Conservation (phyloP, 1,140 invertebrate species). For the Dolichoris vasculosae region DNA sequence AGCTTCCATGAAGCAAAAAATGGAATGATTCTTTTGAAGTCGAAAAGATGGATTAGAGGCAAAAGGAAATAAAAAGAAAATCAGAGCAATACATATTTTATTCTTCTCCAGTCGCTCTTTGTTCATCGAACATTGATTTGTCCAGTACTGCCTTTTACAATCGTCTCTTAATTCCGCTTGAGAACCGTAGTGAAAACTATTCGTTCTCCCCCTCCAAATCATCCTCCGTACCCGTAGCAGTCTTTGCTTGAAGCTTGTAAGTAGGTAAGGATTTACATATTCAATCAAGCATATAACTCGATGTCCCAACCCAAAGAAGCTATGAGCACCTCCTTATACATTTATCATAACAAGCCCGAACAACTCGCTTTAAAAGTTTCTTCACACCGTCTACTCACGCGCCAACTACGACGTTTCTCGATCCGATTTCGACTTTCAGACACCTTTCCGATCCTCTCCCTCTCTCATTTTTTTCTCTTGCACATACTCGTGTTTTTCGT, state of each 20-base stretch:
- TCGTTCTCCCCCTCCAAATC: neutral
- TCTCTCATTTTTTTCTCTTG: neutral
- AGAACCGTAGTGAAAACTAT: neutral
- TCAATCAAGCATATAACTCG: conserved; percentile 43
- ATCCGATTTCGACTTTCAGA: conserved; percentile 46
- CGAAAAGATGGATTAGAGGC: neutral
- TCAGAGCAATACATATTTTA: conserved; percentile 36
- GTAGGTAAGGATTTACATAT: conserved; percentile 43
- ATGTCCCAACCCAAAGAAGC: conserved; percentile 23
- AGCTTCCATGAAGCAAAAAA: neutral
- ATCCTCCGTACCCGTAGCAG: neutral
- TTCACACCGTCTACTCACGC: neutral
- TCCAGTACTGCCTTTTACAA: neutral
- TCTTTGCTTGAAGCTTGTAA: neutral
- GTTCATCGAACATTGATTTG: neutral
- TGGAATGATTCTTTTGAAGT: neutral
- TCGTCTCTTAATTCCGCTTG: neutral
- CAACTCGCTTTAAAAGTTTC: conserved; percentile 51
- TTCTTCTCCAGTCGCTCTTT: neutral
- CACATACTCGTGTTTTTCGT: neutral
- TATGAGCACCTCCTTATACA: conserved; percentile 30
- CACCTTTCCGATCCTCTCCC: conserved; percentile 22
- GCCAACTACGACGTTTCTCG: neutral
- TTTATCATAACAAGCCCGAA: conserved; percentile 44
- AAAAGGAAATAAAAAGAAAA: neutral